Conservation (phyloP, 64 coral and sea anemone species). For the Catalaphyllia jardinei region DNA sequence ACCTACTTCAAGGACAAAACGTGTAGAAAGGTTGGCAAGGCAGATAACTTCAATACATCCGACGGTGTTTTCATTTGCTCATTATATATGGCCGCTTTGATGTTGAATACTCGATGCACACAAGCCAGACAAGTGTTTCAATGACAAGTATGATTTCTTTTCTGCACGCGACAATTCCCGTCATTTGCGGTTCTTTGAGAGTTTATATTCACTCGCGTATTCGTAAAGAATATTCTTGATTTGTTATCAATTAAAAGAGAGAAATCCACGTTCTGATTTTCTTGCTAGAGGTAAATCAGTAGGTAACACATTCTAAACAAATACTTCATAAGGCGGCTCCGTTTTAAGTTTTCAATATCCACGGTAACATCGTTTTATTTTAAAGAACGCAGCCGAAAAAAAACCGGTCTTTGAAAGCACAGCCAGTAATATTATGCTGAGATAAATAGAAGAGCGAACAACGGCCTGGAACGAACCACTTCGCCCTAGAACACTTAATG, state of each 20-base stretch:
- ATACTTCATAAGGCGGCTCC: conserved; percentile 32
- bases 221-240: neutral
- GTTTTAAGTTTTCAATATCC: conserved; percentile 35
- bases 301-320: conserved; percentile 34
- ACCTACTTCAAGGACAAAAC: conserved; percentile 71
- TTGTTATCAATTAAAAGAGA: neutral
- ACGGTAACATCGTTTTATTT: conserved; percentile 42
- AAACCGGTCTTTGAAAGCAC: neutral
- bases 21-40: conserved; percentile 72
- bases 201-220: neutral
- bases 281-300: conserved; percentile 19
- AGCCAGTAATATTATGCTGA: conserved; percentile 24
- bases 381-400: conserved; percentile 13
- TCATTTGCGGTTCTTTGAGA: neutral
- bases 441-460: conserved; percentile 16
- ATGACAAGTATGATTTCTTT: neutral
- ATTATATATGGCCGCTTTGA: conserved; percentile 86
- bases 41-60: conserved; percentile 62
- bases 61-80: conserved; percentile 49
- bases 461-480: conserved; percentile 59
- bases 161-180: neutral
- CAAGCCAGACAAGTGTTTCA: conserved; percentile 27
- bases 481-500: conserved; percentile 81
- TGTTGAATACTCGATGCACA: conserved; percentile 17
- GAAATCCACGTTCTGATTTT: neutral